phyloP scores from a whole-genome alignment of 2,888 invertebrate species.

The Osedax fenrisi region DNA sequence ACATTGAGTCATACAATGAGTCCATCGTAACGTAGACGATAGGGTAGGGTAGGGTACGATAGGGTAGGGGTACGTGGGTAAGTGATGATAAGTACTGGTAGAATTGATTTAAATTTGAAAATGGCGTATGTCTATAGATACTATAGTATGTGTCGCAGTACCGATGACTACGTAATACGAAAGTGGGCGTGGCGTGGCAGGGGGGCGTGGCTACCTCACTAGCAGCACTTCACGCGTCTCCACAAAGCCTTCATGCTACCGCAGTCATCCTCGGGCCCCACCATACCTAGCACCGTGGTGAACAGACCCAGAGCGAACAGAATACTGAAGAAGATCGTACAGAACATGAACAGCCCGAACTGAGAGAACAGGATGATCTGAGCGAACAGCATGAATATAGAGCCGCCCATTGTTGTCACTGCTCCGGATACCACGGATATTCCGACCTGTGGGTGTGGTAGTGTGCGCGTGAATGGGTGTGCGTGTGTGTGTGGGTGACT shows the following conservation, averaged over 20 bases:
- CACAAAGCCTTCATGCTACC: conserved; percentile 34
- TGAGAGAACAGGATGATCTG: conserved; percentile 43
- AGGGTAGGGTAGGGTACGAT: no score
- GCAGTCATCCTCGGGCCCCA: conserved; percentile 39
- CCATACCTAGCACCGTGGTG: conserved; percentile 38
- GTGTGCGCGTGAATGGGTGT: neutral
- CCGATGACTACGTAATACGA: no score
- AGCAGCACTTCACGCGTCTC: neutral
- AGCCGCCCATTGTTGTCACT: conserved; percentile 42
- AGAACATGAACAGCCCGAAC: conserved; percentile 44
- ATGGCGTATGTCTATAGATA: no score
- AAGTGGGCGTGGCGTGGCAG: no score
- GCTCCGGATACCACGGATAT: conserved; percentile 44
- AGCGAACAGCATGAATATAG: conserved; percentile 41
- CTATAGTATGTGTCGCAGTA: no score
- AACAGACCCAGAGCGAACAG: conserved; percentile 41
- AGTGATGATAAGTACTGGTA: no score
- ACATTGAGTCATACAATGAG: no score
- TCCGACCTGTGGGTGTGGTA: conserved; percentile 34
- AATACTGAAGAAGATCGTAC: conserved; percentile 42
- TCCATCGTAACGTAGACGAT: no score
- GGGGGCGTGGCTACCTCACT: no score
- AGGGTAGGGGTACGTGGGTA: no score
- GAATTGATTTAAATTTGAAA: no score
- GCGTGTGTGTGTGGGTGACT: neutral